phyloP scores from a whole-genome alignment of 2,113 vertebrate genomes.

The Caranx ignobilis region DNA sequence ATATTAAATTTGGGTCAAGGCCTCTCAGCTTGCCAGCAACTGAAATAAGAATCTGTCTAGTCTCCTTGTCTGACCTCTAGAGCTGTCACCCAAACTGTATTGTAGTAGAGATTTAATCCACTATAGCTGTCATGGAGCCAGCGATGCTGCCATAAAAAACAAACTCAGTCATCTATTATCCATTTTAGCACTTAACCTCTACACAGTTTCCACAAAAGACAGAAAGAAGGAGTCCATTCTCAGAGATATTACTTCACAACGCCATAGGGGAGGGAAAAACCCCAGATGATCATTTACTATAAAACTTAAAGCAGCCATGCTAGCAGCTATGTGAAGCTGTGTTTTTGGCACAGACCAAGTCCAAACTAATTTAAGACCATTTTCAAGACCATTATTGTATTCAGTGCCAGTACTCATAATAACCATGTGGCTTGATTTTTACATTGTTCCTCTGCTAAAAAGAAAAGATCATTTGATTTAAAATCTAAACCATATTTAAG shows the following conservation, averaged over 20 bases:
- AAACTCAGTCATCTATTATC: constrained; percentile 51
- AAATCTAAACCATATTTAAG: too few species aligned
- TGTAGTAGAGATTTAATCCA: constrained; percentile 65
- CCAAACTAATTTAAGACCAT: too few species aligned
- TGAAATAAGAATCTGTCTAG: constrained; percentile 53
- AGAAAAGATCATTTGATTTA: too few species aligned
- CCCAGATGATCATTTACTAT: not conserved
- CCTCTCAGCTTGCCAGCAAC: constrained; percentile 36
- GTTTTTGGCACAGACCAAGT: not conserved
- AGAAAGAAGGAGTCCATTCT: not conserved
- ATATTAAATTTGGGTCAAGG: constrained; percentile 64
- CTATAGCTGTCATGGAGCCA: constrained; percentile 53
- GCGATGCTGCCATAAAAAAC: constrained; percentile 51
- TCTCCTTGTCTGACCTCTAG: constrained; percentile 65
- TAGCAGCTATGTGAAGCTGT: not conserved
- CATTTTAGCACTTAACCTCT: constrained; percentile 51
- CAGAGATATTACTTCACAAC: constrained; percentile 19
- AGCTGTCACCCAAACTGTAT: constrained; percentile 57
- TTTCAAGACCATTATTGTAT: too few species aligned
- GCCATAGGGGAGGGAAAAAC: not conserved
- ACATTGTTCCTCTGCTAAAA: too few species aligned
- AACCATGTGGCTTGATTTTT: too few species aligned
- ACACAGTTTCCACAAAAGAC: constrained; percentile 26
- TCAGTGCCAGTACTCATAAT: too few species aligned
- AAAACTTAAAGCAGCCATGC: not conserved